phyloP scores from a whole-genome alignment of 2,113 vertebrate genomes.

The Centropristis striata region DNA sequence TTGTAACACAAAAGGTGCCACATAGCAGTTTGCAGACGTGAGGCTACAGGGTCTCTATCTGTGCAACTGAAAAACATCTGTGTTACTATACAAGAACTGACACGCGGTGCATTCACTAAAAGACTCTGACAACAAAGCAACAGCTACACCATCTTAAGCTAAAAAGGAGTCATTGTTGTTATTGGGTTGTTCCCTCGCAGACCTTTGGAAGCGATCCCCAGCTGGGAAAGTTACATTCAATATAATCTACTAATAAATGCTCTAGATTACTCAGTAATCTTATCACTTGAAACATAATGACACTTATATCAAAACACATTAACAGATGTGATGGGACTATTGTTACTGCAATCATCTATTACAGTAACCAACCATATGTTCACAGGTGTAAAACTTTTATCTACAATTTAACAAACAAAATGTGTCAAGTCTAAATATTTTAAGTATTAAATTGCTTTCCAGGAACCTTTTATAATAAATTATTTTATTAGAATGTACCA shows the following conservation, averaged over 20 bases:
- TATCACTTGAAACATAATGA: background rate
- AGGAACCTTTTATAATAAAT: slow-evolving; percentile 1
- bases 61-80: slow-evolving; percentile 59
- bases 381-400: slow-evolving; percentile 5
- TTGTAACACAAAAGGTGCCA: slow-evolving; percentile 46
- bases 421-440: background rate
- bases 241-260: slow-evolving; percentile 21
- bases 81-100: slow-evolving; percentile 42
- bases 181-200: slow-evolving; percentile 34
- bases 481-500: background rate
- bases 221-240: slow-evolving; percentile 17
- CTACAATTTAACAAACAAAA: background rate
- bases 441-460: background rate
- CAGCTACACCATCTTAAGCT: slow-evolving; percentile 34
- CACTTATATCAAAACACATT: background rate
- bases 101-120: slow-evolving; percentile 36
- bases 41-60: slow-evolving; percentile 37
- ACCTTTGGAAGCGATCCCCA: slow-evolving; percentile 26
- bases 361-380: background rate
- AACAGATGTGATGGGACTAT: slow-evolving; percentile 8
- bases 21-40: slow-evolving; percentile 25
- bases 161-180: slow-evolving; percentile 37
- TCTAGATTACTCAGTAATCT: background rate
- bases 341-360: background rate
- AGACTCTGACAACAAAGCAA: slow-evolving; percentile 57